Percentiles rank a stretch among this genome's conserved stretches.
These are phyloP conservation scores for Lophura nycthemera DNA, from an alignment of 2,113 vertebrate genomes.

Conservation along the genomic window DNA sequence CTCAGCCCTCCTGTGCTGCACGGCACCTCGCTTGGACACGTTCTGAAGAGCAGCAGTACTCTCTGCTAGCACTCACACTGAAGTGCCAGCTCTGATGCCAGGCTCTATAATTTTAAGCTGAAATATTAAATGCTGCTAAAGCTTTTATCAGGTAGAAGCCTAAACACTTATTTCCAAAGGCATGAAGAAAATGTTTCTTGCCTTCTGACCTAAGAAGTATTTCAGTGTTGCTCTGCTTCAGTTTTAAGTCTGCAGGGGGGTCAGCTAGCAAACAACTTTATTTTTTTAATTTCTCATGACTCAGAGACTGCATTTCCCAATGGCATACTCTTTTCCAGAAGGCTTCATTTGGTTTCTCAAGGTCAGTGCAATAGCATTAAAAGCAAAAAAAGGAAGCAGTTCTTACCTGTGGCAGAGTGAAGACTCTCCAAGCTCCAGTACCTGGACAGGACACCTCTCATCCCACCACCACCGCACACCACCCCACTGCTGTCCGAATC, in stretches of 20 bases:
- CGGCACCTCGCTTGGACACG: not conserved
- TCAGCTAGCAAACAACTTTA: not conserved
- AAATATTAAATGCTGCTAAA: not conserved
- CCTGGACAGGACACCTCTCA: slow-evolving; percentile 89
- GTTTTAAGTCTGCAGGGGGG: not conserved
- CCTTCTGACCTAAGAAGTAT: not conserved
- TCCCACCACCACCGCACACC: slow-evolving; percentile 82
- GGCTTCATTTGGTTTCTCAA: slow-evolving; percentile 42
- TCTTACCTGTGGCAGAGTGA: slow-evolving; percentile 93
- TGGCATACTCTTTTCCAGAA: not conserved
- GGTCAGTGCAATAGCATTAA: slow-evolving; percentile 67
- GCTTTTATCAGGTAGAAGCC: not conserved
- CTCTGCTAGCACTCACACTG: not conserved
- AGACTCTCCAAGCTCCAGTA: slow-evolving; percentile 98
- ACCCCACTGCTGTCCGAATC: slow-evolving; percentile 90
- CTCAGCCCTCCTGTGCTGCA: not conserved
- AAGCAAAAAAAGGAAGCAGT: not conserved
- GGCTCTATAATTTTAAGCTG: not conserved
- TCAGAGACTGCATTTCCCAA: not conserved
- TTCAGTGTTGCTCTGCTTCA: not conserved
- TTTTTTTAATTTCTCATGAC: not conserved
- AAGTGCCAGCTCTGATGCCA: not conserved
- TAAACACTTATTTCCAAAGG: not conserved
- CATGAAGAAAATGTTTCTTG: slow-evolving; percentile 14
- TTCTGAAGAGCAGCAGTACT: not conserved